Evolutionary conservation across 1,140 invertebrate species (phyloP), one percentile per base, ranked within the genome.

Genomic region (Galleria mellonella): DNA sequence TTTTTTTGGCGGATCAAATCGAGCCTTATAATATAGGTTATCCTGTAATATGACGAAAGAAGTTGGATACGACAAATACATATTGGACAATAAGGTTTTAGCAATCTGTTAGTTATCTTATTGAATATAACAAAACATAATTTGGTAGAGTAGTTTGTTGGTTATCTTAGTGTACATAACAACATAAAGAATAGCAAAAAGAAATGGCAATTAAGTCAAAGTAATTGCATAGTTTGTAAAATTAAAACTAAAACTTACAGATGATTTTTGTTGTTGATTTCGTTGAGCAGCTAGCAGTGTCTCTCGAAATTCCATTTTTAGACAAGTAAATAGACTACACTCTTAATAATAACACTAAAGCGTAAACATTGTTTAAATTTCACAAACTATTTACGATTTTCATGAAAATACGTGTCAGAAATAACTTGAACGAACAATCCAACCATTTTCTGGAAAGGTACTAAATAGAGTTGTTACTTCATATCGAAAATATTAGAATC

Each of bases 1-100:
- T 64, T 96, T 96, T 71, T 96, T 96, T 0, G 93, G 92, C n/a
- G 94, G 92, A 33, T 91, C 88, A 72, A 94, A 94, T 55, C 92
- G 91, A 0, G 93, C 93, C 60, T 89, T 90, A 60, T 94, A 95
- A 64, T 89, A 94, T 15, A 55, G 54, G 45, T 55, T 82, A 15
- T 66, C 67, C 82, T 85, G 43, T 60, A 76, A 76, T 5, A 15
- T 51, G 50, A 43, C 14, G 44, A 43, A 52, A 43, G 28, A 14
- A 46, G 12, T 28, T 15, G 32, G 27, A 39, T 38, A n/a, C 29
- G 11, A 38, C 38, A 36, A 33, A 23, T 23, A 23, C n/a, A n/a
- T n/a, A n/a, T n/a, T n/a, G n/a, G n/a, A n/a, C 11, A 30, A 36
- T 9, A 39, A 33, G 12, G 15, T 33, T 23, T 4, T 14, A 36